Evolutionary conservation across 2,888 invertebrate genomes (phyloP).

Genomic region (Hyposoter dolosus): DNA sequence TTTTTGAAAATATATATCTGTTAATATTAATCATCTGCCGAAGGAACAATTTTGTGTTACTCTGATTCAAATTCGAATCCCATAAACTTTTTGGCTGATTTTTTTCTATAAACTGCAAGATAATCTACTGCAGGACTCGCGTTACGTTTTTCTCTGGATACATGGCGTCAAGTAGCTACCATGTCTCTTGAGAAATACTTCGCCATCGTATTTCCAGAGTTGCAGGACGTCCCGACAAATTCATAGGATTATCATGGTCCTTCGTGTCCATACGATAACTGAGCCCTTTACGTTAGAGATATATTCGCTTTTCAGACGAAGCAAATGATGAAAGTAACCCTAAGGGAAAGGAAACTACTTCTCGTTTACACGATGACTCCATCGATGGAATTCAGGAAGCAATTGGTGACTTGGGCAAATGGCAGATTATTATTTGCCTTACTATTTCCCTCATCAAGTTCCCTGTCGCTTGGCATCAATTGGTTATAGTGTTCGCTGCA

Average conservation of each 20-base stretch:
- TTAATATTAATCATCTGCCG: too few relatives aligned
- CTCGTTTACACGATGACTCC: constrained; percentile 70
- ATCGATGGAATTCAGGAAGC: constrained; percentile 89
- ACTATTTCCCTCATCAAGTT: constrained; percentile 91
- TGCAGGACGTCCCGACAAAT: too few relatives aligned
- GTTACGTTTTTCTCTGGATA: too few relatives aligned
- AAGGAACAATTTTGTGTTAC: too few relatives aligned
- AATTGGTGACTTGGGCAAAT: constrained; percentile 90
- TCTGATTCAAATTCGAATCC: too few relatives aligned
- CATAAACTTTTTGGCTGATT: too few relatives aligned
- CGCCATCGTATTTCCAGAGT: too few relatives aligned
- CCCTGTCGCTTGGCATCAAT: constrained; percentile 93
- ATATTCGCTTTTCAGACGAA: constrained; percentile 71
- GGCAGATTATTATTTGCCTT: constrained; percentile 91
- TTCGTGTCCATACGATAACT: background rate
- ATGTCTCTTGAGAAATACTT: too few relatives aligned
- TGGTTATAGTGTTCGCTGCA: constrained; percentile 92
- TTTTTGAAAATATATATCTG: background rate
- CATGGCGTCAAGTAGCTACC: too few relatives aligned
- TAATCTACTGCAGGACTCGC: too few relatives aligned
- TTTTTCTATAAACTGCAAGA: too few relatives aligned
- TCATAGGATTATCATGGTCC: too few relatives aligned
- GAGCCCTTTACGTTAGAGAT: background rate
- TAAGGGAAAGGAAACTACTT: constrained; percentile 72
- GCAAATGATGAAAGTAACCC: constrained; percentile 77